Evolutionary conservation across 2,888 invertebrate species (phyloP).

Genomic region (Yponomeuta sedellus): DNA sequence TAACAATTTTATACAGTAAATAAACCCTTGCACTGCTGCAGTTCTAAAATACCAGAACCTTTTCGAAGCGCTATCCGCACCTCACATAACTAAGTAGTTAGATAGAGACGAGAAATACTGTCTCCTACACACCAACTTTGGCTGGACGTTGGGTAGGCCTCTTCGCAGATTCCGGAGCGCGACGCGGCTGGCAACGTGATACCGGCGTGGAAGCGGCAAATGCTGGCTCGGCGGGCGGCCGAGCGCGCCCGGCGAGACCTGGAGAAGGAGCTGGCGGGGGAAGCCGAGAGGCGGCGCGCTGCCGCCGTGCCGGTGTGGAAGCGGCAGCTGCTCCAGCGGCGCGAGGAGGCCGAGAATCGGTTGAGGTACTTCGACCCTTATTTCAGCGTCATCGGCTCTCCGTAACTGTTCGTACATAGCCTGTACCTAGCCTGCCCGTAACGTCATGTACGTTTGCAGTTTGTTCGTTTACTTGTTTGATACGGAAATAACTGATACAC

Average conservation of each 20-base stretch:
- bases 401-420: not conserved
- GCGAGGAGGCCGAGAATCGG: conserved; percentile 86
- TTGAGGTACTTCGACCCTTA: conserved; percentile 75
- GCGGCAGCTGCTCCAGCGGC: conserved; percentile 88
- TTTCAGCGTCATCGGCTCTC: conserved; percentile 6
- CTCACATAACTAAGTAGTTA: not conserved
- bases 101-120: not conserved
- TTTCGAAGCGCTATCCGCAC: no score
- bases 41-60: no score
- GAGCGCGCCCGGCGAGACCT: conserved; percentile 94
- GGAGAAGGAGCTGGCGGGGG: conserved; percentile 88
- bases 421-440: not conserved
- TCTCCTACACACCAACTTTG: conserved; percentile 25
- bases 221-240: conserved; percentile 95
- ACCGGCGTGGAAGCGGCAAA: conserved; percentile 96
- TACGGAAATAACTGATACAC: no score
- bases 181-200: conserved; percentile 92
- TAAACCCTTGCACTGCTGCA: no score
- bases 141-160: conserved; percentile 67
- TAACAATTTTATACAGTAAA: no score
- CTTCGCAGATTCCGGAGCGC: conserved; percentile 88
- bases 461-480: no score
- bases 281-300: conserved; percentile 89
- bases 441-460: no score
- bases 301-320: conserved; percentile 97